Base-by-base conservation (phyloP, 2,113 vertebrate genomes). In the Pomatorhinus ruficollis region DNA sequence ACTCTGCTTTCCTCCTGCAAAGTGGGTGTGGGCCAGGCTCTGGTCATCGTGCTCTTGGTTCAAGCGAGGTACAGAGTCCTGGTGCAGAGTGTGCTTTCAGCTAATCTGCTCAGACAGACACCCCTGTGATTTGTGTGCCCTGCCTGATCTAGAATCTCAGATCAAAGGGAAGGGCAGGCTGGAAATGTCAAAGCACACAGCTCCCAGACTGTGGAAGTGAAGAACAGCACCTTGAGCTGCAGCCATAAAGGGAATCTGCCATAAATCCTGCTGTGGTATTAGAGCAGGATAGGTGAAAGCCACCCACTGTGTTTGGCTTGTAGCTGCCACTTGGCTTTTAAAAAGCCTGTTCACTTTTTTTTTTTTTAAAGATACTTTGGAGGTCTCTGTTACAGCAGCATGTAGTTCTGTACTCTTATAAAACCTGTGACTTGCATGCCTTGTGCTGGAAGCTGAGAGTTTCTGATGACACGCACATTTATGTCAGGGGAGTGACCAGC, bases 251-350 rank as follows among this genome's bases (percentile, higher is more conserved):
- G 40, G 70, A 66, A 79, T 45, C 61, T 87, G 57, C 71, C 60
- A 66, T 95, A 95, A 96, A 94, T 93, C 60, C 82, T 94, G 33
- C n/a, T 35, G 59, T 42, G 39, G 35, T 27, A 15, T 84, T 59
- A 66, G 19, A 81, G 33, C 45, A 66, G 35, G 11, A 14, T 59
- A 87, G 90, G 87, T 66, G 82, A 90, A 74, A 93, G 56, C 76
- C 91, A 95, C 93, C 87, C 82, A 47, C 90, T 74, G 79, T 0
- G 63, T 27, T 83, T 72, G 47, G 53, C 87, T 94, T 83, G 71
- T 90, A 90, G 66, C 81, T 91, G 75, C 75, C 53, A 24, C 66
- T 65, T 80, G 66, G 40, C 18, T 68, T 94, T 76, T 79, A 66
- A 74, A 85, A 78, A 83, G 14, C 23, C 20, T 52, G 21, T 44